These are phyloP conservation scores for Drosophila gaucha DNA, from an alignment of 2,888 invertebrate genomes.

Conservation along the genomic window DNA sequence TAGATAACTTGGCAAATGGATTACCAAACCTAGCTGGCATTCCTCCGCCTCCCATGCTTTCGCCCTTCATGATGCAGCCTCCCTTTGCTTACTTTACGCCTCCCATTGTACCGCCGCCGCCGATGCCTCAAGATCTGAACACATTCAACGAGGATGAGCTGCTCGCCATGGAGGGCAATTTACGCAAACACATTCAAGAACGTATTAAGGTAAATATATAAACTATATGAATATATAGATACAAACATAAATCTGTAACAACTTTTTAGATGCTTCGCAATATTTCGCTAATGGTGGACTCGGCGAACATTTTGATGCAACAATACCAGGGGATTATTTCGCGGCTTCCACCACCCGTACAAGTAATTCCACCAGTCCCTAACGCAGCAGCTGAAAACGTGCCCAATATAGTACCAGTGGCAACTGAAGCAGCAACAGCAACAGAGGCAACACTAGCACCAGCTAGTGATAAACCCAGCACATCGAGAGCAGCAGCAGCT, in stretches of 20 bases:
- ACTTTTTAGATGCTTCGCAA: conserved; percentile 89
- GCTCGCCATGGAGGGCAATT: conserved; percentile 93
- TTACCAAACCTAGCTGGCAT: conserved; percentile 52
- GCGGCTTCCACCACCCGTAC: conserved; percentile 83
- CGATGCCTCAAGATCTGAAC: conserved; percentile 90
- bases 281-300: conserved; percentile 95
- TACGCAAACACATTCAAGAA: conserved; percentile 94
- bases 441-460: conserved; percentile 15
- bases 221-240: not conserved
- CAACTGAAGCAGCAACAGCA: conserved; percentile 21
- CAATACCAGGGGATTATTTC: conserved; percentile 93
- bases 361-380: not conserved
- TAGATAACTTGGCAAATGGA: conserved; percentile 57
- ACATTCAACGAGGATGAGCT: conserved; percentile 93
- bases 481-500: conserved; percentile 63
- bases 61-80: conserved; percentile 85
- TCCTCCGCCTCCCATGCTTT: conserved; percentile 72
- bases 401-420: too few species aligned
- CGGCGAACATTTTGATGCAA: conserved; percentile 96
- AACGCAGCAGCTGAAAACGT: conserved; percentile 8
- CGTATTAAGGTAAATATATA: conserved; percentile 89
- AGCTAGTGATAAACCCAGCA: conserved; percentile 61
- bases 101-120: conserved; percentile 88
- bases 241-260: not conserved
- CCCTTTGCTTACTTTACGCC: conserved; percentile 87